Evolutionary conservation across 2,113 vertebrate species (phyloP).

Genomic region (Rhodinocichla rosea): DNA sequence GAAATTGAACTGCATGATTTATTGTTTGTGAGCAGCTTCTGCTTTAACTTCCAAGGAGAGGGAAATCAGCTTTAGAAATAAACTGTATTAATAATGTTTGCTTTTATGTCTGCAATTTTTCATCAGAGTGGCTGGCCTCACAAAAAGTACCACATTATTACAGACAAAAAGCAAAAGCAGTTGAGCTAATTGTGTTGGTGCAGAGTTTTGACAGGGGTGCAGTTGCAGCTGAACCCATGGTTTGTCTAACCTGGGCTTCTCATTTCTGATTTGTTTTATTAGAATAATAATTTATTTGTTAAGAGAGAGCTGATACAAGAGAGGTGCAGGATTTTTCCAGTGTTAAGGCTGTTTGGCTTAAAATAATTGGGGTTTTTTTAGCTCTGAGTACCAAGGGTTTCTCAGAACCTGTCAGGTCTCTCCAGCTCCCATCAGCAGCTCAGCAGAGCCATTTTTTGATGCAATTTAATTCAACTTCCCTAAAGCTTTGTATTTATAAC

Average conservation of each 20-base stretch:
- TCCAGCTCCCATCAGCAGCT: background rate
- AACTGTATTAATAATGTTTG: background rate
- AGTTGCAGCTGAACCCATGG: background rate
- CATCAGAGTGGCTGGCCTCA: background rate
- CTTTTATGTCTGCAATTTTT: background rate
- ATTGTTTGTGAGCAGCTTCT: background rate
- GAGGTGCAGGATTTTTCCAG: background rate
- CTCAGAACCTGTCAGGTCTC: background rate
- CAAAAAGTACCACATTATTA: background rate
- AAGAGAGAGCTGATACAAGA: background rate
- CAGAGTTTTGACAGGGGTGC: background rate
- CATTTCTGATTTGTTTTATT: background rate
- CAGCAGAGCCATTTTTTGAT: background rate
- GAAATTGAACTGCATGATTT: background rate
- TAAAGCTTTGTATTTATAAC: background rate
- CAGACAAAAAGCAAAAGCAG: background rate
- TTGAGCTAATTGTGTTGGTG: background rate
- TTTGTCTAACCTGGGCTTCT: background rate
- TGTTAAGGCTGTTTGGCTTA: background rate
- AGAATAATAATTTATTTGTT: background rate
- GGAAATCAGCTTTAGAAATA: background rate
- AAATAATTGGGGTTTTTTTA: background rate
- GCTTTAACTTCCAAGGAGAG: background rate
- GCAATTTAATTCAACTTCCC: background rate
- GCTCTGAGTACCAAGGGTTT: background rate